phyloP scores from a whole-genome alignment of 1,140 invertebrate genomes.

The Caligus rogercresseyi region DNA sequence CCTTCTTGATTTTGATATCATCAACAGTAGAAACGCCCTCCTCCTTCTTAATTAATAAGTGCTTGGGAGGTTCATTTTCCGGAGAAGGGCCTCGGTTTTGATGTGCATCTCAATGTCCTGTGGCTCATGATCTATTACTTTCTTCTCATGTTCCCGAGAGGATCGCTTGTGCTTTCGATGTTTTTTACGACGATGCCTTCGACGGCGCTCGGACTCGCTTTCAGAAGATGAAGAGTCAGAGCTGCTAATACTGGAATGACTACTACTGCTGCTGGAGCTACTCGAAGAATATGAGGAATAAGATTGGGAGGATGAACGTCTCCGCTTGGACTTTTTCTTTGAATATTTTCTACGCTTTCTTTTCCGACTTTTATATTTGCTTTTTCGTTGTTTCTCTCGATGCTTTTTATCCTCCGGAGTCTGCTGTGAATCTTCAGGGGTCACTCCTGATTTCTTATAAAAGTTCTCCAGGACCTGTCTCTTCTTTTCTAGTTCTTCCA shows the following conservation, averaged over 20 bases:
- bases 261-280: no score
- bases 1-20: neutral
- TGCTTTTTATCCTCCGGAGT: neutral
- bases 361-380: conserved; percentile 1
- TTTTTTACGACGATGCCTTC: neutral
- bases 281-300: neutral
- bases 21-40: neutral
- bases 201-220: neutral
- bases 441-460: no score
- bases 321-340: conserved; percentile 1
- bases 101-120: no score
- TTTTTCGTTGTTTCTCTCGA: neutral
- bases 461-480: conserved; percentile 14
- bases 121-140: no score
- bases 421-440: neutral
- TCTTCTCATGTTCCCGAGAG: neutral
- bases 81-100: neutral
- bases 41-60: neutral
- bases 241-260: no score
- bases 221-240: neutral
- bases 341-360: neutral
- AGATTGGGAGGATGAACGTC: neutral
- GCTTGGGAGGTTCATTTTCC: neutral
- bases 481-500: conserved; percentile 14
- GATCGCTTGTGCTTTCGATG: neutral